phyloP scores from a whole-genome alignment of 2,888 invertebrate species.

The Heliconius erato region DNA sequence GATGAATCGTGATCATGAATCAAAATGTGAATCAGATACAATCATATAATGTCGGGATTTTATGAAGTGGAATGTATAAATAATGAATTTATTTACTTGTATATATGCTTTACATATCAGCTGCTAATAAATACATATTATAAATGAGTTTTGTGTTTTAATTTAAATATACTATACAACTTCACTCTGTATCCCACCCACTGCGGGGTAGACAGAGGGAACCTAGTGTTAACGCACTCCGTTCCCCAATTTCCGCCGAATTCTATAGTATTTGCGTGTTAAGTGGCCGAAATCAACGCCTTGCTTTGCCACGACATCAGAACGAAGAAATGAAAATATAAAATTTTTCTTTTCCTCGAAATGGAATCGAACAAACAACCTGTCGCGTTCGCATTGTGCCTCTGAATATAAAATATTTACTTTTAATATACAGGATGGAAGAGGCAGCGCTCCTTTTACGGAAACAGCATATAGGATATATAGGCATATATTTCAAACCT shows the following conservation, averaged over 20 bases:
- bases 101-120: constrained; percentile 54
- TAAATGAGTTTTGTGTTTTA: constrained; percentile 33
- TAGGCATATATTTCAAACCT: too few relatives aligned
- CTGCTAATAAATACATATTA: constrained; percentile 47
- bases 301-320: background rate
- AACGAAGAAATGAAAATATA: background rate
- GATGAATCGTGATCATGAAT: background rate
- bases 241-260: background rate
- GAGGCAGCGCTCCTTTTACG: too few relatives aligned
- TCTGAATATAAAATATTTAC: too few relatives aligned
- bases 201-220: background rate
- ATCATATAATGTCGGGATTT: constrained; percentile 17
- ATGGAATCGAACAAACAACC: too few relatives aligned
- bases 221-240: background rate
- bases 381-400: too few relatives aligned
- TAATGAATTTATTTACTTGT: constrained; percentile 52
- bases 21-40: constrained; percentile 7
- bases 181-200: too few relatives aligned
- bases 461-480: too few relatives aligned
- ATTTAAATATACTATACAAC: background rate
- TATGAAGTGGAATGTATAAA: constrained; percentile 34
- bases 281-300: background rate
- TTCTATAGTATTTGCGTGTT: background rate
- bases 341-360: background rate
- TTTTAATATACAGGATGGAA: too few relatives aligned